These are phyloP conservation scores for Pseudorhiza aurosa DNA, from an alignment of 30 jellyfish, hydroid and myxozoan species.

Conservation along the genomic window DNA sequence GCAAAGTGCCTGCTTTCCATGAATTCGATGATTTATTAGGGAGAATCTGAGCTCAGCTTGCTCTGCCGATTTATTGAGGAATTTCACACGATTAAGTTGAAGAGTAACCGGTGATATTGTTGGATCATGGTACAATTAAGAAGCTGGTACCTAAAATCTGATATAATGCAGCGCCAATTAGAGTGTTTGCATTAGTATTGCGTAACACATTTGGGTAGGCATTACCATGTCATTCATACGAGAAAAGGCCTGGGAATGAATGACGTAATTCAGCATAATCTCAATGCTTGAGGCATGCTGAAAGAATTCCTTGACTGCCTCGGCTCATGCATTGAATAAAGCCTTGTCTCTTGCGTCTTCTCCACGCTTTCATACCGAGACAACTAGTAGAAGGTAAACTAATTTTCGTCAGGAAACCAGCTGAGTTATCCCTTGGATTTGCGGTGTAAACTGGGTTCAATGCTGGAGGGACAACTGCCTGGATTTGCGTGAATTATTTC, in stretches of 20 bases:
- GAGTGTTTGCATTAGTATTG: neutral
- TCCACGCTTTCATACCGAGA: too few relatives aligned
- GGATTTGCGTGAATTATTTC: conserved; percentile 23
- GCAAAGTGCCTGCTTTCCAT: neutral
- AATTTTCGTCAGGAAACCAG: neutral
- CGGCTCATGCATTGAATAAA: too few relatives aligned
- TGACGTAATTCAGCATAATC: too few relatives aligned
- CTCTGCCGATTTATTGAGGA: conserved; percentile 8
- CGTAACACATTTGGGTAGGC: too few relatives aligned
- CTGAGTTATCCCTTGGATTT: conserved; percentile 7
- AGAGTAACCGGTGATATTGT: neutral
- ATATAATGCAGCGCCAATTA: neutral
- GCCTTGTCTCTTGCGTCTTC: too few relatives aligned
- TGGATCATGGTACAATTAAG: neutral
- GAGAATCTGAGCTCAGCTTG: conserved; percentile 1
- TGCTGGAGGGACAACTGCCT: neutral
- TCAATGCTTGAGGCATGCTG: too few relatives aligned
- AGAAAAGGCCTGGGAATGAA: neutral
- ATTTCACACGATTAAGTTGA: conserved; percentile 3
- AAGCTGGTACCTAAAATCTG: neutral
- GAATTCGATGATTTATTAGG: conserved; percentile 17
- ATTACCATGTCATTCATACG: neutral
- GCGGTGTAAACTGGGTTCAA: conserved; percentile 1
- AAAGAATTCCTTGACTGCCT: too few relatives aligned
- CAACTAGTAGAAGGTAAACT: too few relatives aligned